phyloP scores from a whole-genome alignment of 2,888 invertebrate species.

The Teleiodes luculella region DNA sequence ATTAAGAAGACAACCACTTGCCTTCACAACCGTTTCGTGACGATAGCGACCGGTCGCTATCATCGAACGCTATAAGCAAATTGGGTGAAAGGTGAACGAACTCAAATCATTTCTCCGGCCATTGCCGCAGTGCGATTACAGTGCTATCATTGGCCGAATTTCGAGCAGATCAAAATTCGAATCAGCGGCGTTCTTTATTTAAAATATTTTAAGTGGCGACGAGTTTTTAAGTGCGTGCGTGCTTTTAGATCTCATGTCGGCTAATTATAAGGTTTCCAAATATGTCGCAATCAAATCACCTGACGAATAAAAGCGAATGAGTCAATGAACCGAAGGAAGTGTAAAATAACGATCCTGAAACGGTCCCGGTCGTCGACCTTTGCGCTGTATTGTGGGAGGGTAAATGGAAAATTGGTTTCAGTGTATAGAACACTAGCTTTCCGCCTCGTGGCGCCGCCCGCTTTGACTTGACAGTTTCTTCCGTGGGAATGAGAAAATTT shows the following conservation, averaged over 20 bases:
- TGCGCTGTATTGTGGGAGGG: not conserved
- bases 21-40: constrained; percentile 11
- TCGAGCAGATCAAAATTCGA: constrained; percentile 42
- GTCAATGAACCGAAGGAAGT: not conserved
- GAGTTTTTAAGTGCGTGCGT: not conserved
- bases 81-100: constrained; percentile 68
- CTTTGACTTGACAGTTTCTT: too few relatives aligned
- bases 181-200: constrained; percentile 14
- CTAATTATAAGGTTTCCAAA: not conserved
- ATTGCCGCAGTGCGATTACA: constrained; percentile 58
- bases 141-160: constrained; percentile 62
- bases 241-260: not conserved
- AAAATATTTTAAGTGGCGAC: constrained; percentile 2
- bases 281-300: not conserved
- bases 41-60: constrained; percentile 40
- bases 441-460: too few relatives aligned
- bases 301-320: not conserved
- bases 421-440: too few relatives aligned
- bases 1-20: not conserved
- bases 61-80: constrained; percentile 55
- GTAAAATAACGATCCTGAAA: not conserved
- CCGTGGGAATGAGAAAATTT: too few relatives aligned
- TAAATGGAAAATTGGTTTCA: too few relatives aligned
- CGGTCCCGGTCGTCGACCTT: not conserved
- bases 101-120: constrained; percentile 61